These are phyloP conservation scores for Drosophila watanabei DNA, from an alignment of 1,140 invertebrate species.

Conservation along the genomic window DNA sequence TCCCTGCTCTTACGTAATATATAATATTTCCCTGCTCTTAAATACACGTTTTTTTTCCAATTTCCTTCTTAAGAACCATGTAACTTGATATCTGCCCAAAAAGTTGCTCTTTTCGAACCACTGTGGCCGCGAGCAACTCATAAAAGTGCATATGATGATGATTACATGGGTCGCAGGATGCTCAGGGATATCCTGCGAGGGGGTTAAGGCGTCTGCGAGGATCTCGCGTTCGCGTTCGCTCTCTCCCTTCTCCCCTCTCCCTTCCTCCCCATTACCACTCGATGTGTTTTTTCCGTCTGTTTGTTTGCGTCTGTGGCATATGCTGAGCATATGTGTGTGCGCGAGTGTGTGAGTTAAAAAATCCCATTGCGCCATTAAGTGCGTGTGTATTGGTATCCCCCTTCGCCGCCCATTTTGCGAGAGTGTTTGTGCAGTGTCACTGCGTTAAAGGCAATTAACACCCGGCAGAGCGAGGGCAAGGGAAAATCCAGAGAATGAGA, in stretches of 20 bases:
- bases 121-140: slow-evolving; percentile 34
- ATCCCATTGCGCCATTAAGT: slow-evolving; percentile 69
- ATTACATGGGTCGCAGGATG: slow-evolving; percentile 48
- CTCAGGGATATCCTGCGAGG: slow-evolving; percentile 9
- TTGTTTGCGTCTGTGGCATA: slow-evolving; percentile 68
- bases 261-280: background rate
- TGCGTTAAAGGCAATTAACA: slow-evolving; percentile 78
- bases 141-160: slow-evolving; percentile 63
- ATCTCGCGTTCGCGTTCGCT: slow-evolving; percentile 12
- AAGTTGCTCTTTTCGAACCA: background rate
- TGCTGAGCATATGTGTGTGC: slow-evolving; percentile 29
- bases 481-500: slow-evolving; percentile 8
- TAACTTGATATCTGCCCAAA: background rate
- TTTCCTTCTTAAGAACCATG: background rate
- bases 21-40: no score
- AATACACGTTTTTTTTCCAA: background rate
- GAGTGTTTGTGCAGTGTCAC: slow-evolving; percentile 70
- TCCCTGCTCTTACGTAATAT: no score
- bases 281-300: slow-evolving; percentile 42
- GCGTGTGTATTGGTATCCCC: slow-evolving; percentile 53
- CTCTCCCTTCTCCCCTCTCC: no score
- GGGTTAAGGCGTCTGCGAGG: slow-evolving; percentile 32
- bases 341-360: slow-evolving; percentile 43
- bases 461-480: slow-evolving; percentile 25
- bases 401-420: slow-evolving; percentile 2